Evolutionary conservation across 2,113 vertebrate genomes (phyloP), one percentile per base, ranked within the genome.

Genomic region (Lontra canadensis): DNA sequence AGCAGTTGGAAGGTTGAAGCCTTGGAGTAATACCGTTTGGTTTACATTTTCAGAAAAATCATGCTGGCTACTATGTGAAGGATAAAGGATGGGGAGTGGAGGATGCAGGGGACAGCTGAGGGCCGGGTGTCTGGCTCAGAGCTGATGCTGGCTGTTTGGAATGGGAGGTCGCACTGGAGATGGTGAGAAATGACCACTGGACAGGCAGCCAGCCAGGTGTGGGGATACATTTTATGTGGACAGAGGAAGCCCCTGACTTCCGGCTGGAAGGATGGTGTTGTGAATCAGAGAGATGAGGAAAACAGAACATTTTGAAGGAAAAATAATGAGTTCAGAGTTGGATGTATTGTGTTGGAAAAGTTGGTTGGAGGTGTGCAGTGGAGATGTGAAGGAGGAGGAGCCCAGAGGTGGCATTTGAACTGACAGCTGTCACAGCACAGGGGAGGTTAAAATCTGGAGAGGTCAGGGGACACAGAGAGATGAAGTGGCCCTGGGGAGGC

Each of bases 21-120:
- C 17, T 12, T 59, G 76, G 44, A 83, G 34, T 20, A 31, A 63
- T 17, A 39, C 11, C 4, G 52, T 65, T 29, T 92, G 57, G 71
- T 63, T 26, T 81, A 39, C 39, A 13, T 73, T 96, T 96, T 90
- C 14, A 83, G 52, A 86, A 88, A 73, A 90, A 23, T 71, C 29
- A 18, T 23, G 10, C 49, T 47, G 69, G 47, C 67, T 80, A 25
- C 83, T 84, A 14, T 59, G 39, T 39, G 36, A 67, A 83, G 73
- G 84, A 59, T 59, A 85, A 29, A 14, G 5, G 42, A 7, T 4
- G 61, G 44, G 20, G 63, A 69, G 25, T 6, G 34, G 20, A 57
- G 25, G 47, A 25, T 3, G 21, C 39, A 80, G 71, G 39, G 42
- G 59, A 6, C 18, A 80, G 65, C 47, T 44, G 26, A 55, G 90